A percentile compares a stretch with the other conserved stretches of the same genome.
Evolutionary conservation across 2,113 vertebrate genomes (phyloP).

Genomic region (Tragelaphus buxtoni): DNA sequence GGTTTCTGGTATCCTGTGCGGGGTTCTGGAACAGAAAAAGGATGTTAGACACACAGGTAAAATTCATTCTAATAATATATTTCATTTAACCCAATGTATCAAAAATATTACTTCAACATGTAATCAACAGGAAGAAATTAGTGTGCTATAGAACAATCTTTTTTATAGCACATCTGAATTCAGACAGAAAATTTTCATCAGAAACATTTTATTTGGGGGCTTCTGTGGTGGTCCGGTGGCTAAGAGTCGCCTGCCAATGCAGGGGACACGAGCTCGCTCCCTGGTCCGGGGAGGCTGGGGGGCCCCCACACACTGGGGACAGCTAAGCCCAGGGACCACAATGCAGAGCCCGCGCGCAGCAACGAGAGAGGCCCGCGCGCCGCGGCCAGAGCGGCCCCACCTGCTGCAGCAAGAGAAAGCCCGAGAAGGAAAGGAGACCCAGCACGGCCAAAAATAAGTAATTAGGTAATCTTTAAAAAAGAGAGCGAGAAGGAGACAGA

Average conservation of each 20-base stretch:
- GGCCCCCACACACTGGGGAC: background rate
- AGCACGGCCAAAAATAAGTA: background rate
- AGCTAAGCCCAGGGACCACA: background rate
- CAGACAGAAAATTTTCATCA: background rate
- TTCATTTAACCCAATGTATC: background rate
- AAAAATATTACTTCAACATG: background rate
- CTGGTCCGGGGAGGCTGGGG: background rate
- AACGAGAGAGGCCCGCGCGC: background rate
- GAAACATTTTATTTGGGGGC: background rate
- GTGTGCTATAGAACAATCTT: background rate
- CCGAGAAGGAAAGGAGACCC: background rate
- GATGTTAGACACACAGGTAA: background rate
- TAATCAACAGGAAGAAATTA: background rate
- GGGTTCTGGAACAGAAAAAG: background rate
- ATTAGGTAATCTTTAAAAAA: background rate
- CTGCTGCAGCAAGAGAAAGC: too few relatives aligned
- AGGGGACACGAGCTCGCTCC: background rate
- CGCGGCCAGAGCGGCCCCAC: too few relatives aligned
- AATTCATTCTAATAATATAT: background rate
- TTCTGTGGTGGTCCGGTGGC: background rate
- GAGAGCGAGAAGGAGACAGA: background rate
- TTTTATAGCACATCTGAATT: background rate
- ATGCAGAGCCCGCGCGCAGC: accelerated
- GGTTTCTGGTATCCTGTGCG: background rate
- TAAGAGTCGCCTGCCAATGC: background rate